Conservation (phyloP, 2,797 vertebrate species). For the Sebastes minor region DNA sequence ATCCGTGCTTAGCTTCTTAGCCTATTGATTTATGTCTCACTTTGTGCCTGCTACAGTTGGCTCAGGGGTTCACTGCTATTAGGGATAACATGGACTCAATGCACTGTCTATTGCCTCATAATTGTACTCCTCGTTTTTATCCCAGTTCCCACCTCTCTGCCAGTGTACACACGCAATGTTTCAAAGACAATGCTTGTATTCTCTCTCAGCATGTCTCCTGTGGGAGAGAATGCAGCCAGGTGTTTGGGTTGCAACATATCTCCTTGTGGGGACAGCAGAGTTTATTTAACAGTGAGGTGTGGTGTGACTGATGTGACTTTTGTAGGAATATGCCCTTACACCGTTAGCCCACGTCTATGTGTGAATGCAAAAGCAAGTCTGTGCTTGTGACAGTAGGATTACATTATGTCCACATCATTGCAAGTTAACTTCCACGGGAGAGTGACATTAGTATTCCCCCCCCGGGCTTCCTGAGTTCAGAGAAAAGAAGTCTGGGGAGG, state of each 20-base stretch:
- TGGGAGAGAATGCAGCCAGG: slow-evolving; percentile 34
- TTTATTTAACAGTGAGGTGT: slow-evolving; percentile 53
- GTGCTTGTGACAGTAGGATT: neutral
- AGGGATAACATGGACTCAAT: slow-evolving; percentile 37
- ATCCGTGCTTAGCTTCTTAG: slow-evolving; percentile 54
- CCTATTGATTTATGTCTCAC: slow-evolving; percentile 59
- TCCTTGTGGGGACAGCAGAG: slow-evolving; percentile 11
- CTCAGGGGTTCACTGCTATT: slow-evolving; percentile 20
- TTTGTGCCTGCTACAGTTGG: slow-evolving; percentile 39
- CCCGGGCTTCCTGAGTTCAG: slow-evolving; percentile 31
- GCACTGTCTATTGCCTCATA: slow-evolving; percentile 33
- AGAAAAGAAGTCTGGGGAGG: neutral
- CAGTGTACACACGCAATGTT: slow-evolving; percentile 37
- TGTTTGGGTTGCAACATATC: slow-evolving; percentile 52
- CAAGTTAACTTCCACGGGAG: neutral
- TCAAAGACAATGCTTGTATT: slow-evolving; percentile 57
- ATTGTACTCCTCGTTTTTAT: slow-evolving; percentile 33
- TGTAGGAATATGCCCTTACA: slow-evolving; percentile 12
- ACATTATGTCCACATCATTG: neutral
- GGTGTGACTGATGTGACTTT: slow-evolving; percentile 25
- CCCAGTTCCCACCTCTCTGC: slow-evolving; percentile 38
- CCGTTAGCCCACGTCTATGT: neutral
- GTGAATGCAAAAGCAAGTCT: slow-evolving; percentile 4
- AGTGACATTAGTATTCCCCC: neutral
- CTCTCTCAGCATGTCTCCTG: slow-evolving; percentile 46